Conservation (phyloP, 2,797 vertebrate genomes). For the Mus minutoides region DNA sequence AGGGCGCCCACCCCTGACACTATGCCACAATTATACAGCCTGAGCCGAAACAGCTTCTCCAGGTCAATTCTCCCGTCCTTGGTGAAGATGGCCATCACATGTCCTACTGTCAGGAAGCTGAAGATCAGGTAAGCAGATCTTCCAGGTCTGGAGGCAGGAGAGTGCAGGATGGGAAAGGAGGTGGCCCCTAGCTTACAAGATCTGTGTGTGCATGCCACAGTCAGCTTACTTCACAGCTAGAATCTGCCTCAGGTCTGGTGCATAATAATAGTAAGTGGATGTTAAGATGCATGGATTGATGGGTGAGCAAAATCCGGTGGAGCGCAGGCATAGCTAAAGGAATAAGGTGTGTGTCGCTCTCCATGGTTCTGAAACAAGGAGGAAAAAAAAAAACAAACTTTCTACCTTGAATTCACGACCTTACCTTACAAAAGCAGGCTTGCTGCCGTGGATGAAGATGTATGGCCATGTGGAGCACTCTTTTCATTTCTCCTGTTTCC, state of each 20-base stretch:
- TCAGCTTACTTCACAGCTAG: not conserved
- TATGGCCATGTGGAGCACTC: not conserved
- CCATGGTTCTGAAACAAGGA: constrained; percentile 57
- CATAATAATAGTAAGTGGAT: not conserved
- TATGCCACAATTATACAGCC: constrained; percentile 83
- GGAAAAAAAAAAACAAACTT: not conserved
- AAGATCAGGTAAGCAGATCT: constrained; percentile 87
- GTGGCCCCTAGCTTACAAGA: not conserved
- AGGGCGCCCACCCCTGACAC: constrained; percentile 32
- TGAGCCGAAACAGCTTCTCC: constrained; percentile 89
- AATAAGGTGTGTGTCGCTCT: accelerated
- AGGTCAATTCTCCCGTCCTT: constrained; percentile 85
- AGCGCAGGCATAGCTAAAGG: accelerated
- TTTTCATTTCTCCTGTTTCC: not conserved
- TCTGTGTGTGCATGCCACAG: not conserved
- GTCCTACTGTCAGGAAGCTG: constrained; percentile 85
- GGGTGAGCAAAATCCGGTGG: not conserved
- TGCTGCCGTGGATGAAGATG: not conserved
- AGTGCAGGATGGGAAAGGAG: not conserved
- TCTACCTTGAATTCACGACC: not conserved
- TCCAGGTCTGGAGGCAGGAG: not conserved
- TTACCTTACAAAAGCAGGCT: constrained; percentile 29
- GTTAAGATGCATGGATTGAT: not conserved
- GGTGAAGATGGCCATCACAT: constrained; percentile 83
- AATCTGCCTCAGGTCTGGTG: not conserved